phyloP scores from a whole-genome alignment of 2,797 vertebrate genomes.

The Poeciliopsis turneri region DNA sequence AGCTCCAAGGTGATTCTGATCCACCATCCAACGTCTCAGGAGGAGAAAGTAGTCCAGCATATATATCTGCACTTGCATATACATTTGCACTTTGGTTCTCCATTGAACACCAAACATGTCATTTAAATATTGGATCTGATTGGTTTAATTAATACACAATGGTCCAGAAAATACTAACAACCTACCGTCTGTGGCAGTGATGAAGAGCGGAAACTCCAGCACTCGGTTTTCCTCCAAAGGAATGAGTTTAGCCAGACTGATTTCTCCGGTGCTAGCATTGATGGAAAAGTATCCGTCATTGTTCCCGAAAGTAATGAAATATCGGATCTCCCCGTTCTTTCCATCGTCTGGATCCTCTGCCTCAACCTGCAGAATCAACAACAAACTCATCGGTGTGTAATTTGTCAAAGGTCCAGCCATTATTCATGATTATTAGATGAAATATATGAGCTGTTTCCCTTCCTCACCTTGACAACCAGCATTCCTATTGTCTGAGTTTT shows the following conservation, averaged over 20 bases:
- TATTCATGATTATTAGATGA: not conserved
- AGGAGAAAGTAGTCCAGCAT: too few species aligned
- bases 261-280: slow-evolving; percentile 66
- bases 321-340: slow-evolving; percentile 78
- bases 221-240: slow-evolving; percentile 55
- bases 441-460: not conserved
- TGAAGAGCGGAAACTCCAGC: slow-evolving; percentile 74
- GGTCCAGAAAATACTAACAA: not conserved
- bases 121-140: slow-evolving; percentile 1
- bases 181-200: slow-evolving; percentile 83
- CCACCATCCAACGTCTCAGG: too few species aligned
- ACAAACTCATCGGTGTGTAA: not conserved
- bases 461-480: slow-evolving; percentile 77
- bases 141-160: not conserved
- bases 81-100: too few species aligned
- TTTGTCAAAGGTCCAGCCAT: not conserved
- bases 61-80: too few species aligned
- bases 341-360: slow-evolving; percentile 78
- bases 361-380: slow-evolving; percentile 65
- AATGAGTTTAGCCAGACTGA: slow-evolving; percentile 71
- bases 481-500: slow-evolving; percentile 77
- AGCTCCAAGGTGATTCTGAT: too few species aligned
- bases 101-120: too few species aligned
- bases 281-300: slow-evolving; percentile 75
- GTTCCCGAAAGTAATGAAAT: slow-evolving; percentile 78